Conservation (phyloP, 2,113 vertebrate genomes). For the Pterocles orientalis region DNA sequence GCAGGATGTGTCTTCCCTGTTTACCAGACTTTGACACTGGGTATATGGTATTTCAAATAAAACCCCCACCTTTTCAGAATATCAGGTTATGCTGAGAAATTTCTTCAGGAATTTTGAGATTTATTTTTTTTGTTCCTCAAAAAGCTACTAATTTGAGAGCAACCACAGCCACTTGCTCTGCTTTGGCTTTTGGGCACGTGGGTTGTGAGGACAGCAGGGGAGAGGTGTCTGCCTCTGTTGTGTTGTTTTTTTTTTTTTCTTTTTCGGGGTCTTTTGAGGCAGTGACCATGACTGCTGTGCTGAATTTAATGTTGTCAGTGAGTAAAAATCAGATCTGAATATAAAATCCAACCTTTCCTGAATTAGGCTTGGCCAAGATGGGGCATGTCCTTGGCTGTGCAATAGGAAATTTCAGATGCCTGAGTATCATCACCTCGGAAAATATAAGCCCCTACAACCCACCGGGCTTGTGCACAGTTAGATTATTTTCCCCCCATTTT, state of each 20-base stretch:
- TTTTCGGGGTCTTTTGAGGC: neutral
- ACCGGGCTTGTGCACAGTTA: neutral
- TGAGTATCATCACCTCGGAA: neutral
- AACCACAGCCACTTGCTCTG: neutral
- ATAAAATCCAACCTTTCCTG: neutral
- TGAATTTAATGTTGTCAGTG: neutral
- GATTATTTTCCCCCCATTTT: accelerated
- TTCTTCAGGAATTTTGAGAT: neutral
- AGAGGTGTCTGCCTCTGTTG: neutral
- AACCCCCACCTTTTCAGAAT: neutral
- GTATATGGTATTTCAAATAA: neutral
- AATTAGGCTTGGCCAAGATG: neutral
- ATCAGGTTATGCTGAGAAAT: neutral
- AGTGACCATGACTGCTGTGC: neutral
- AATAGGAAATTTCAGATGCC: neutral
- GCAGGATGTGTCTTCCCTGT: neutral
- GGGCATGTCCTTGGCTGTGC: neutral
- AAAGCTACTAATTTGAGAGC: neutral
- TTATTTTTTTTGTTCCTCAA: neutral
- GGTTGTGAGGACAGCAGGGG: accelerated
- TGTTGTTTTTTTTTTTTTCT: neutral
- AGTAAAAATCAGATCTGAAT: neutral
- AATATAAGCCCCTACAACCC: neutral
- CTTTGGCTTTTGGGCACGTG: neutral
- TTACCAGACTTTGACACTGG: neutral